Evolutionary conservation across 2,113 vertebrate species (phyloP), one percentile per base, ranked within the genome.

Genomic region (Ptilorrhoa leucosticta): DNA sequence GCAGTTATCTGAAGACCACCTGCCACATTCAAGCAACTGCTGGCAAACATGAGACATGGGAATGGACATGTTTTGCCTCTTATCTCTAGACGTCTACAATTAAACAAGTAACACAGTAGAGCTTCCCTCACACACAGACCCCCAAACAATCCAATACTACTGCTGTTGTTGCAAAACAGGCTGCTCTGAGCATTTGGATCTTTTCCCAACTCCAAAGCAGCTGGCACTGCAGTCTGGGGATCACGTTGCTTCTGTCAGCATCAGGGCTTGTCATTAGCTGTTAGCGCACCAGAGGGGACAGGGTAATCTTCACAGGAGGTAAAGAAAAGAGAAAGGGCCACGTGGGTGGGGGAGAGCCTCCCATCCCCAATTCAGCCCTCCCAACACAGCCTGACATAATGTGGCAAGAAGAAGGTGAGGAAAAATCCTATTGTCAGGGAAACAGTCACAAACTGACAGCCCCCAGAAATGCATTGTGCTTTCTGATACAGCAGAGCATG

Each of bases 191-290:
- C 57, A 81, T 37, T 2, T 87, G 87, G 72, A 89, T 60, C 77
- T 82, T 47, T 78, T 92, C 91, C 89, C 80, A 87, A 27, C 57
- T 76, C 65, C 81, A 89, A 63, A 92, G 86, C 83, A 89, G 87
- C 76, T 94, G 77, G 95, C 72, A 72, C 10, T 84, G 91, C 77
- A 89, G 73, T 51, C 57, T 60, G 44, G 57, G 51, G 57, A 92
- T 83, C 80, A 44, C 3, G 0, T 50, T 70, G 90, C 66, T 79
- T 63, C 65, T 54, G 60, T 66, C 89, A 58, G 86, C 76, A 26
- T 42, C 68, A 77, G 71, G 39, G 50, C 60, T 81, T 89, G 76
- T 83, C 80, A 63, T n/a, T 54, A 94, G 93, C 76, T 87, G 64
- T 58, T 78, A 70, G 69, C 0, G 0, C 47, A 88, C 47, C 73